Evolutionary conservation across 2,888 invertebrate species (phyloP).

Genomic region (Chelonus formosanus): DNA sequence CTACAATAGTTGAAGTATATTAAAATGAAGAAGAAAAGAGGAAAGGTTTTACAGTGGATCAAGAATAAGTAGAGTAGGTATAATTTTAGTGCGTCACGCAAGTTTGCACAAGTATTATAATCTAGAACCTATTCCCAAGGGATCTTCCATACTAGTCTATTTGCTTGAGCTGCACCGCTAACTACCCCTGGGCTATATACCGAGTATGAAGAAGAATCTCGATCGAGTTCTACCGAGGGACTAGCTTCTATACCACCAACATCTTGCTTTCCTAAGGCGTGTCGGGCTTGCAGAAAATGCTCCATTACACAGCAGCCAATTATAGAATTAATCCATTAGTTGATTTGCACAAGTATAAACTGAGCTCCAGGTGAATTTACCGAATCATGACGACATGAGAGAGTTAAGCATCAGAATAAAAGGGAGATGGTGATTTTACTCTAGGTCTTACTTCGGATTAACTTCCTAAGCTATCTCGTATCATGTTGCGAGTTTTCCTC

Average conservation of each 20-base stretch:
- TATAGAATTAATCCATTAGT: constrained; percentile 60
- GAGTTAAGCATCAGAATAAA: constrained; percentile 19
- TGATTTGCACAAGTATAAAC: constrained; percentile 45
- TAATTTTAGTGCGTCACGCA: constrained; percentile 27
- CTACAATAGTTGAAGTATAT: too few relatives aligned
- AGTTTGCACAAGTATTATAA: constrained; percentile 37
- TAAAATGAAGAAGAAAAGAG: constrained; percentile 1
- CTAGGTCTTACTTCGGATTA: constrained; percentile 59
- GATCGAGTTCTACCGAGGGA: constrained; percentile 27
- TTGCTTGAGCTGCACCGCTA: constrained; percentile 35
- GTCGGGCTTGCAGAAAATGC: constrained; percentile 29
- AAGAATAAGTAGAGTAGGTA: constrained; percentile 9
- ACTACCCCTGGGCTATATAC: constrained; percentile 36
- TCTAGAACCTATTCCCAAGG: constrained; percentile 33
- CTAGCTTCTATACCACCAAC: constrained; percentile 8
- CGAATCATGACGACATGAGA: constrained; percentile 18
- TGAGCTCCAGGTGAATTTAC: constrained; percentile 26
- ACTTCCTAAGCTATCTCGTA: constrained; percentile 53
- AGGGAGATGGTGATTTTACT: constrained; percentile 56
- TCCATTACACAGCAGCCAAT: constrained; percentile 55
- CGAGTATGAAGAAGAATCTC: constrained; percentile 33
- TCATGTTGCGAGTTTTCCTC: constrained; percentile 42
- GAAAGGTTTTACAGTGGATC: neutral
- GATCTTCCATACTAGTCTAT: constrained; percentile 30
- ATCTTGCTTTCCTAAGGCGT: neutral